Evolutionary conservation across 2,888 invertebrate genomes (phyloP), one percentile per base, ranked within the genome.

Genomic region (Eupithecia inturbata): DNA sequence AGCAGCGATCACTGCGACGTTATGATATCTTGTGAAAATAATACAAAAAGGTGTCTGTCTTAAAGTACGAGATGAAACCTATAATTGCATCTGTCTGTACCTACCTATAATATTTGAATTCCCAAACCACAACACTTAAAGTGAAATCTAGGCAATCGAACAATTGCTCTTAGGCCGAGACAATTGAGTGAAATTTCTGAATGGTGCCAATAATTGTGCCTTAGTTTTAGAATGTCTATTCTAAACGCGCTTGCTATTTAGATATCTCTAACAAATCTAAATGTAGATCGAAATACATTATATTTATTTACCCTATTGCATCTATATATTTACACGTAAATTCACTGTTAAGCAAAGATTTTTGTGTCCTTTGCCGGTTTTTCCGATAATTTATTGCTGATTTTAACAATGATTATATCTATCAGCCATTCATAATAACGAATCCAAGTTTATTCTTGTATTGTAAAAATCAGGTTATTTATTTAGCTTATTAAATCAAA

Each of bases 181-280:
- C 76, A 79, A 75, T 75, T 72, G 77, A 79, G 77, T 74, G 76
- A 78, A 78, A 77, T 77, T 77, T 75, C 60, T 75, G 70, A 78
- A 76, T 79, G 75, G 73, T 80, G 78, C 79, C 80, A 78, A 77
- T 75, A 78, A 77, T 75, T 77, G 77, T 79, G 74, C 71, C 68
- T 77, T 76, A 77, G 60, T 67, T 76, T 76, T 76, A 76, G 68
- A 72, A 60, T 57, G 70, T 67, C 71, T 78, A 76, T 77, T 78
- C 33, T 77, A 68, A 64, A 73, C 53, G 68, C 45, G 33, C 66
- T 73, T 67, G 33, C 31, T 64, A 64, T 71, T 53, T 57, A 71
- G 62, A 49, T 67, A 49, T 7, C 45, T 45, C n/a, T 53, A n/a
- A 10, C 22, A 26, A 26, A 57, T 26, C 53, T 26, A 26, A 57